Evolutionary conservation across 2,888 invertebrate genomes (phyloP).

Genomic region (Drosophila anceps): DNA sequence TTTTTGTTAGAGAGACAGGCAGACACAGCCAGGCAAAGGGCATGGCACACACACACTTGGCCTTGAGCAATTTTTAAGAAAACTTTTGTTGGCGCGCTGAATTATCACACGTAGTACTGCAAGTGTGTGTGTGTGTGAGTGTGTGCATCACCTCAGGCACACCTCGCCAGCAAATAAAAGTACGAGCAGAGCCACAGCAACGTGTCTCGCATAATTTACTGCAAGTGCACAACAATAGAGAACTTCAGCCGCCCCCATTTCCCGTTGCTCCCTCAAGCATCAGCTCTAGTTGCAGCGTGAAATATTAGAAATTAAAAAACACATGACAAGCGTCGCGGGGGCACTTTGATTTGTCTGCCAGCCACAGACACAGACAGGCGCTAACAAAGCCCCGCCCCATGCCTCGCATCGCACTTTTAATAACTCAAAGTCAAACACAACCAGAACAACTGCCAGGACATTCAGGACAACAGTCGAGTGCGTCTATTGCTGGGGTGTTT

Average conservation of each 20-base stretch:
- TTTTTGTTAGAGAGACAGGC: constrained; percentile 46
- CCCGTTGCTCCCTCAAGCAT: constrained; percentile 29
- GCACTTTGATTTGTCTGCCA: constrained; percentile 79
- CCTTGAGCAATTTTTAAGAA: constrained; percentile 73
- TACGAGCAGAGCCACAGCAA: constrained; percentile 40
- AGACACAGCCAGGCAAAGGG: constrained; percentile 11
- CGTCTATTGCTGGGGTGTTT: constrained; percentile 25
- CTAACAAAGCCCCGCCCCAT: constrained; percentile 6
- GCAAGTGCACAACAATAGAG: constrained; percentile 75
- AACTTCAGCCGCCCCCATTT: constrained; percentile 30
- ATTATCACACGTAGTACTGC: constrained; percentile 72
- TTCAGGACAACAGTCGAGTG: constrained; percentile 7
- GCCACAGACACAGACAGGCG: constrained; percentile 59
- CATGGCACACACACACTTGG: constrained; percentile 69
- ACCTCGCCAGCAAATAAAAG: constrained; percentile 60
- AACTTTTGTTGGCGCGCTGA: constrained; percentile 67
- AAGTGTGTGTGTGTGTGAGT: not conserved
- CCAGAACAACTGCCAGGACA: constrained; percentile 19
- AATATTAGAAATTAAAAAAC: constrained; percentile 80
- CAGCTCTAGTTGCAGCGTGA: constrained; percentile 71
- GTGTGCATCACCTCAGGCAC: constrained; percentile 71
- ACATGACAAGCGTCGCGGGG: constrained; percentile 70
- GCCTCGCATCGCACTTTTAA: constrained; percentile 46
- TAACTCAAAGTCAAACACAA: constrained; percentile 59
- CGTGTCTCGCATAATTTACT: constrained; percentile 80